These are phyloP conservation scores for Capromys pilorides DNA, from an alignment of 2,797 vertebrate species.

Conservation along the genomic window DNA sequence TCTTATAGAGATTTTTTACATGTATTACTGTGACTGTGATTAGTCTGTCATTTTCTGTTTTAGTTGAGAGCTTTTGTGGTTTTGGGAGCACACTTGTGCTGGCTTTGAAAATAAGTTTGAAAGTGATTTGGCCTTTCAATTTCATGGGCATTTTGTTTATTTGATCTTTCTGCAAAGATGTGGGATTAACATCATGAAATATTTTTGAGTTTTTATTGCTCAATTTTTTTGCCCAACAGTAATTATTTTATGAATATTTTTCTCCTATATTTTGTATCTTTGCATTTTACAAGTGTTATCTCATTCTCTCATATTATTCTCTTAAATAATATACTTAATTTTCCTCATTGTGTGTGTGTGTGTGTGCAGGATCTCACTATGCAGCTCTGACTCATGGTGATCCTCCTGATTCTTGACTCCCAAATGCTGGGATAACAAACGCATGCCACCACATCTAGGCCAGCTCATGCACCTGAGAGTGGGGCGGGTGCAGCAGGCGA, in stretches of 20 bases:
- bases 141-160: not conserved
- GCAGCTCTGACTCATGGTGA: too few species aligned
- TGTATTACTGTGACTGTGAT: not conserved
- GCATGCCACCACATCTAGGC: too few species aligned
- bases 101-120: not conserved
- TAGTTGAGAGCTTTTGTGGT: not conserved
- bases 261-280: too few species aligned
- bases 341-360: too few species aligned
- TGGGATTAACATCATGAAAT: not conserved
- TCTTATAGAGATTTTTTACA: not conserved
- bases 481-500: too few species aligned
- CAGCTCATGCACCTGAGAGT: too few species aligned
- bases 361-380: too few species aligned
- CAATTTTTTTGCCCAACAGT: not conserved
- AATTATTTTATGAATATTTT: not conserved
- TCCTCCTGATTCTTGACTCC: too few species aligned
- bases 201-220: not conserved
- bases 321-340: not conserved
- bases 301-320: not conserved
- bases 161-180: not conserved
- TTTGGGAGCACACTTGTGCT: not conserved
- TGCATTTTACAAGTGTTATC: not conserved
- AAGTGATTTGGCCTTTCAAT: not conserved
- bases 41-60: not conserved
- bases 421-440: too few species aligned